Evolutionary conservation across 2,113 vertebrate genomes (phyloP).

Genomic region (Chinchilla lanigera): DNA sequence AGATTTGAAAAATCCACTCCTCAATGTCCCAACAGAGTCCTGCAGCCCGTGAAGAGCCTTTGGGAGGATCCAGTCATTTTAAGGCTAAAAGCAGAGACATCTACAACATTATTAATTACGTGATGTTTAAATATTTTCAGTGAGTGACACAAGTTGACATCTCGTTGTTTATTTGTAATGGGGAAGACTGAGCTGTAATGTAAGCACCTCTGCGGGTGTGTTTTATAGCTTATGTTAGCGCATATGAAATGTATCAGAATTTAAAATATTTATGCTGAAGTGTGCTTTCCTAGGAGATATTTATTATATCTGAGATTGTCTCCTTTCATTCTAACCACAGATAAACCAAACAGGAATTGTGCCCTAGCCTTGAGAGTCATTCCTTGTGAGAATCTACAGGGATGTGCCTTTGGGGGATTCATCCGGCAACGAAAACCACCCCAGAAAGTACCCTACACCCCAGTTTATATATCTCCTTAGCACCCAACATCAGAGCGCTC

Average conservation of each 20-base stretch:
- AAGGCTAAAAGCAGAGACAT: neutral
- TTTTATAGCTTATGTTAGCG: slow-evolving; percentile 49
- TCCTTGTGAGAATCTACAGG: neutral
- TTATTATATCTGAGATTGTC: slow-evolving; percentile 15
- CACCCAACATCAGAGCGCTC: neutral
- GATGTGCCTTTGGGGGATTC: rapidly evolving
- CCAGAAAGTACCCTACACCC: neutral
- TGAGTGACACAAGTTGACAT: neutral
- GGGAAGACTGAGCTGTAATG: neutral
- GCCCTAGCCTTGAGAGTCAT: neutral
- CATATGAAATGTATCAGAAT: slow-evolving; percentile 47
- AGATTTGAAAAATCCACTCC: neutral
- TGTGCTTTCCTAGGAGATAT: neutral
- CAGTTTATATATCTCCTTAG: neutral
- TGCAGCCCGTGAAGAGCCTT: neutral
- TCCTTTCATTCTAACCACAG: neutral
- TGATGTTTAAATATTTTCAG: slow-evolving; percentile 44
- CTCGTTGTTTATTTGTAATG: neutral
- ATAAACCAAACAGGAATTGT: neutral
- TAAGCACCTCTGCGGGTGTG: neutral
- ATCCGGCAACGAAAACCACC: too few species aligned
- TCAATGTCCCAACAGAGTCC: neutral
- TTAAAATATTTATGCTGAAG: slow-evolving; percentile 54
- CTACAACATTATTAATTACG: neutral
- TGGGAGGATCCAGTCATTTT: neutral